Conservation (phyloP, 2,888 invertebrate species). For the Crepidodera aurea region DNA sequence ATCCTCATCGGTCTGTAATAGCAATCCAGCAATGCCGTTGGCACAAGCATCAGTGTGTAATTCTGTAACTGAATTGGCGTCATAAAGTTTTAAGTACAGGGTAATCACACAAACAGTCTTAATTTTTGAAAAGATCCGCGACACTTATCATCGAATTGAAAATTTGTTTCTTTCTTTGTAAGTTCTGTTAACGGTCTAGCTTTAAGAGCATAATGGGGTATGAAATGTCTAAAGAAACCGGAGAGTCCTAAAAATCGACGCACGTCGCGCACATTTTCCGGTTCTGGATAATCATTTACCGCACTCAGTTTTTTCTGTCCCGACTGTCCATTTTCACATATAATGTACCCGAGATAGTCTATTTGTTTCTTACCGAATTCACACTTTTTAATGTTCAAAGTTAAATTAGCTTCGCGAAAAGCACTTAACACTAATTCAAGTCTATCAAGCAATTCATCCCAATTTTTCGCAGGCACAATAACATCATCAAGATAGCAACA, state of each 20-base stretch:
- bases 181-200: constrained; percentile 47
- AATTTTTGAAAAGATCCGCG: constrained; percentile 29
- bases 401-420: constrained; percentile 45
- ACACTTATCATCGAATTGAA: constrained; percentile 28
- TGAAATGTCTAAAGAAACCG: constrained; percentile 42
- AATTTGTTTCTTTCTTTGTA: constrained; percentile 38
- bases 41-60: constrained; percentile 39
- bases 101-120: constrained; percentile 13
- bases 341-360: constrained; percentile 33
- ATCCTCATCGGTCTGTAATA: constrained; percentile 45
- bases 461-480: constrained; percentile 32
- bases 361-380: constrained; percentile 43
- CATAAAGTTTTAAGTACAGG: constrained; percentile 36
- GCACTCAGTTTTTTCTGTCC: constrained; percentile 27
- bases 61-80: constrained; percentile 34
- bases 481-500: constrained; percentile 37
- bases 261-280: constrained; percentile 36
- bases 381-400: constrained; percentile 52
- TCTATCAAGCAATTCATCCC: constrained; percentile 39
- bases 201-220: constrained; percentile 40
- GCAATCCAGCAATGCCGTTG: constrained; percentile 43
- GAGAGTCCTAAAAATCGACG: constrained; percentile 42
- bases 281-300: constrained; percentile 35
- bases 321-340: constrained; percentile 31
- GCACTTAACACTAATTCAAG: constrained; percentile 44